These are phyloP conservation scores for Archips xylosteana DNA, from an alignment of 2,888 invertebrate species.

Conservation along the genomic window DNA sequence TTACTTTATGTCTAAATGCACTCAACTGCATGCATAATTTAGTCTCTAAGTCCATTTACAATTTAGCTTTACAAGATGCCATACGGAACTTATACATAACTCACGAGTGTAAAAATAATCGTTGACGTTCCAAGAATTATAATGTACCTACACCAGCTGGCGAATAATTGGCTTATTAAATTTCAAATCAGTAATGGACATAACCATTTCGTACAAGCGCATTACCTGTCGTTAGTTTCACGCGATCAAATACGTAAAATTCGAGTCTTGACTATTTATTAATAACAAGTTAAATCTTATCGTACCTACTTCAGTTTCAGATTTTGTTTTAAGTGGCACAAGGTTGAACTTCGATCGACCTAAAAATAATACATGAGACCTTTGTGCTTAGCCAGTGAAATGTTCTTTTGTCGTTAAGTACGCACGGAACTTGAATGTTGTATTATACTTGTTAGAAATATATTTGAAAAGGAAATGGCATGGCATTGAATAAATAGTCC, in stretches of 20 bases:
- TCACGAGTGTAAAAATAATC: slow-evolving; percentile 19
- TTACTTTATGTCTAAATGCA: neutral
- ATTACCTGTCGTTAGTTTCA: slow-evolving; percentile 44
- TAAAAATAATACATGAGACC: neutral
- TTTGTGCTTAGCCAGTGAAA: neutral
- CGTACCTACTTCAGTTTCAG: neutral
- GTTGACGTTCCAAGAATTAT: slow-evolving; percentile 7
- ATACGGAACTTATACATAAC: slow-evolving; percentile 3
- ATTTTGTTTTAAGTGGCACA: neutral
- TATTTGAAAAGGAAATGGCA: slow-evolving; percentile 37
- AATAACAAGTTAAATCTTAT: slow-evolving; percentile 49
- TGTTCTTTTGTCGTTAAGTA: slow-evolving; percentile 36
- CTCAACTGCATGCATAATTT: neutral
- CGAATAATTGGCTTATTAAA: slow-evolving; percentile 34
- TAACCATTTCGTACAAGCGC: slow-evolving; percentile 34
- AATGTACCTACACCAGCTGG: slow-evolving; percentile 32
- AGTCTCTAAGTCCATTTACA: neutral
- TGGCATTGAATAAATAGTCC: slow-evolving; percentile 34
- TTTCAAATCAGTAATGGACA: slow-evolving; percentile 34
- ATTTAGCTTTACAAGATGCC: neutral
- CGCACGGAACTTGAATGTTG: slow-evolving; percentile 25
- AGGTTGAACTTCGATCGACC: neutral
- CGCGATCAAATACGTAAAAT: slow-evolving; percentile 37
- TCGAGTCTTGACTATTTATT: slow-evolving; percentile 50
- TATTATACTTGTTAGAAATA: slow-evolving; percentile 32